Percentiles rank a stretch among this genome's conserved stretches.
Evolutionary conservation across 2,888 invertebrate genomes (phyloP).

Genomic region (Agrochola circellaris): DNA sequence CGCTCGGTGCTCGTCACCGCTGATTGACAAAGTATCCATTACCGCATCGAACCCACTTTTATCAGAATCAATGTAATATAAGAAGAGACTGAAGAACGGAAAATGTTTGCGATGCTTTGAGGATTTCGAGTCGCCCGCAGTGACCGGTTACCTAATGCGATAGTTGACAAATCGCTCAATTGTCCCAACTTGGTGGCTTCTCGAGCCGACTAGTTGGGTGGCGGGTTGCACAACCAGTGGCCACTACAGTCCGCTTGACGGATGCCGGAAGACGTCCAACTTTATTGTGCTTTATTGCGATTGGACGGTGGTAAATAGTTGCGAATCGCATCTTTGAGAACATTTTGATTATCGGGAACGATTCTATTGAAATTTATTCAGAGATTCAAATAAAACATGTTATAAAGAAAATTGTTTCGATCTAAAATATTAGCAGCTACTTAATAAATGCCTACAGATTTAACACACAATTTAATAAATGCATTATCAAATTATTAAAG

Average conservation of each 20-base stretch:
- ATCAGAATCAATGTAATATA: constrained; percentile 77
- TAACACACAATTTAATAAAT: constrained; percentile 37
- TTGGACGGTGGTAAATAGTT: constrained; percentile 81
- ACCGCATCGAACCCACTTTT: constrained; percentile 78
- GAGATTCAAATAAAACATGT: constrained; percentile 56
- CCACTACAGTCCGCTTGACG: constrained; percentile 80
- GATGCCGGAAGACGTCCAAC: constrained; percentile 87
- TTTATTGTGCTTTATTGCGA: constrained; percentile 87
- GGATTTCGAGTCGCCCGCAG: constrained; percentile 76
- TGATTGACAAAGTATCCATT: constrained; percentile 85
- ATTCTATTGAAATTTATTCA: constrained; percentile 69
- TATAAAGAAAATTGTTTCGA: constrained; percentile 43
- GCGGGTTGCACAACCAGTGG: constrained; percentile 83
- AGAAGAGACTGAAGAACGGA: constrained; percentile 77
- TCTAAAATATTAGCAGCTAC: constrained; percentile 38
- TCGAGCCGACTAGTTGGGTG: constrained; percentile 83
- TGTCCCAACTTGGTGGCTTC: constrained; percentile 83
- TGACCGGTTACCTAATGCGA: constrained; percentile 86
- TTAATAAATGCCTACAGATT: constrained; percentile 33
- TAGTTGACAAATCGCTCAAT: constrained; percentile 90
- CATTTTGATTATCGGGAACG: constrained; percentile 73
- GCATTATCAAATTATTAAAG: constrained; percentile 45
- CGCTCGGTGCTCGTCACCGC: constrained; percentile 81
- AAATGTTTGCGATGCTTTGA: constrained; percentile 69
- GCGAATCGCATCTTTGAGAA: constrained; percentile 75